Percentiles rank a stretch among this genome's conserved stretches.
Evolutionary conservation across 2,888 invertebrate species (phyloP).

Genomic region (Cryptosula pallasiana): DNA sequence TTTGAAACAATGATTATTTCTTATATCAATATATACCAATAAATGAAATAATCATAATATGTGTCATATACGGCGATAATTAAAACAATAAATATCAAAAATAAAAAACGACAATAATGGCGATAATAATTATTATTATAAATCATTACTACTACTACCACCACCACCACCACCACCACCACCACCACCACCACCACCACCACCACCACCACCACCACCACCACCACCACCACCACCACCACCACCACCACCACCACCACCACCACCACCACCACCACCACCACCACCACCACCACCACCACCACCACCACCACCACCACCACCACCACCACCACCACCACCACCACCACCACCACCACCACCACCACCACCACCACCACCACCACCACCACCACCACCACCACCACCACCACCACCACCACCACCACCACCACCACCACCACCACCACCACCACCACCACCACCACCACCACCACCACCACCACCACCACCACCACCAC

Average conservation of each 20-base stretch:
- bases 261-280: conserved; percentile 15
- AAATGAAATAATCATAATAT: no score
- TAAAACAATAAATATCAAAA: conserved; percentile 1
- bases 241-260: conserved; percentile 15
- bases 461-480: no score
- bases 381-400: no score
- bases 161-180: conserved; percentile 29
- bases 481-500: no score
- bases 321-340: background rate
- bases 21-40: no score
- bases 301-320: background rate
- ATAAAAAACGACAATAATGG: background rate
- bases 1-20: no score
- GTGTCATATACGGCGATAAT: background rate
- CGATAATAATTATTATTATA: conserved; percentile 30
- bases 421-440: no score
- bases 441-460: no score
- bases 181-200: conserved; percentile 27
- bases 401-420: no score
- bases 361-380: no score
- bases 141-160: conserved; percentile 28
- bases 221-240: conserved; percentile 18
- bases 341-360: no score
- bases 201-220: conserved; percentile 25
- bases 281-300: conserved; percentile 18